phyloP scores from a whole-genome alignment of 2,888 invertebrate species.

The Sthenelais limicola region DNA sequence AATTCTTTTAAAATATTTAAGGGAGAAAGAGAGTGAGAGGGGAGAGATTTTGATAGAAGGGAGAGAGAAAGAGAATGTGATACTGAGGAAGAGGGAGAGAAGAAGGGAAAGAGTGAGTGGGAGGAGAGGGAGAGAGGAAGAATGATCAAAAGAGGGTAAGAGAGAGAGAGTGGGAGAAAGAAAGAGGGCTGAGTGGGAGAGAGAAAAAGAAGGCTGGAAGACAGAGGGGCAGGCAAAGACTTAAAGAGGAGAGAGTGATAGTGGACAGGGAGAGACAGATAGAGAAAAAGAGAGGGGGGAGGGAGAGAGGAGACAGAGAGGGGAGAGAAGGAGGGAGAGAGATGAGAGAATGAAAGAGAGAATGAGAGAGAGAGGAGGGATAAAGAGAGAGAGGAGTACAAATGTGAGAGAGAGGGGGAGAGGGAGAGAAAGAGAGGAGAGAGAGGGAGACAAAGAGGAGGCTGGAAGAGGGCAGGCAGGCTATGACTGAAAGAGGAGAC shows the following conservation, averaged over 20 bases:
- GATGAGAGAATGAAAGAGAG: not conserved
- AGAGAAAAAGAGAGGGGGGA: slow-evolving; percentile 44
- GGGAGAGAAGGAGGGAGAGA: slow-evolving; percentile 2
- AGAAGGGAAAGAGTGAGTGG: not conserved
- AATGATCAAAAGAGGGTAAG: not conserved
- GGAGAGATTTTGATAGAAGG: too few relatives aligned
- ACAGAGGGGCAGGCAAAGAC: too few relatives aligned
- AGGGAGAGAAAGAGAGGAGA: not conserved
- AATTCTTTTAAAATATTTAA: too few relatives aligned
- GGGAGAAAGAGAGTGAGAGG: too few relatives aligned
- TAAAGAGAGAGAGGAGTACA: not conserved
- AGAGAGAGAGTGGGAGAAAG: not conserved
- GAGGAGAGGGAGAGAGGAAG: not conserved
- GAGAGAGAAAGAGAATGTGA: not conserved
- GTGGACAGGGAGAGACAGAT: not conserved
- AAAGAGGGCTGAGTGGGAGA: not conserved
- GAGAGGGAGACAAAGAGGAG: not conserved
- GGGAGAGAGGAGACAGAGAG: slow-evolving; percentile 5
- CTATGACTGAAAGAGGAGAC: not conserved
- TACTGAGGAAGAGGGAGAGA: not conserved
- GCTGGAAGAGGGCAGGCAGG: not conserved
- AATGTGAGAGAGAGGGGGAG: not conserved
- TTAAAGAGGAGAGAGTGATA: too few relatives aligned
- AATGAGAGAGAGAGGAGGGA: not conserved
- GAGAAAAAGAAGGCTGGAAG: too few relatives aligned